Percentiles rank a stretch among this genome's conserved stretches.
Conservation (phyloP, 2,888 invertebrate species). For the Cephus spinipes region DNA sequence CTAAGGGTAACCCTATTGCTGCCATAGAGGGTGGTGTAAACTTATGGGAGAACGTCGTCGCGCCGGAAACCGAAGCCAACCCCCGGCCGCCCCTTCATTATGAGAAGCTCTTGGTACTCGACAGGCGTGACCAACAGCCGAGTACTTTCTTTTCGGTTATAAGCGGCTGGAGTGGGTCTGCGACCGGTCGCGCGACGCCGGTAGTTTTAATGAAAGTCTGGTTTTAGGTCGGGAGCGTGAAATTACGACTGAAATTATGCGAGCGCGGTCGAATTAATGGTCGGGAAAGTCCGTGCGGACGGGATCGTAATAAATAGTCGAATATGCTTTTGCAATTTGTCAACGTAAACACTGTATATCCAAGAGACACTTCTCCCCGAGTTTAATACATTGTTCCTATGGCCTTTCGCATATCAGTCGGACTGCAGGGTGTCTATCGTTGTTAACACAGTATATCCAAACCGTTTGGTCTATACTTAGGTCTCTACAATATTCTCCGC, state of each 20-base stretch:
- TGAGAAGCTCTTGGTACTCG: background rate
- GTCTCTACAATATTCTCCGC: background rate
- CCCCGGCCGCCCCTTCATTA: background rate
- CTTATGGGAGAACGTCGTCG: background rate
- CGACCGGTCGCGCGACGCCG: background rate
- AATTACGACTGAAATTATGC: slow-evolving; percentile 4
- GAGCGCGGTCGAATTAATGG: slow-evolving; percentile 1
- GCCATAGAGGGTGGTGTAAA: background rate
- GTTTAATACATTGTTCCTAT: background rate
- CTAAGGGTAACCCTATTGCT: background rate
- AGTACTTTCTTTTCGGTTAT: background rate
- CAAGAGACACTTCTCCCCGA: background rate
- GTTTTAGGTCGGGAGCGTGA: slow-evolving; percentile 7
- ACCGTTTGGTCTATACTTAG: background rate
- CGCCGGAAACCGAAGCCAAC: background rate
- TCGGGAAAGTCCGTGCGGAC: slow-evolving; percentile 1
- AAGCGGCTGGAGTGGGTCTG: background rate
- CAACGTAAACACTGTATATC: background rate
- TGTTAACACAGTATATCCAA: background rate
- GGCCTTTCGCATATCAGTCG: background rate
- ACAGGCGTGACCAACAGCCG: background rate
- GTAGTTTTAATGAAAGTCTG: slow-evolving; percentile 8
- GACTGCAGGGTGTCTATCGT: background rate
- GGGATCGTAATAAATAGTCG: slow-evolving; percentile 3
- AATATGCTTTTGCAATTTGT: background rate